Base-by-base conservation (phyloP, 2,113 vertebrate genomes). In the Periophthalmus modestus region DNA sequence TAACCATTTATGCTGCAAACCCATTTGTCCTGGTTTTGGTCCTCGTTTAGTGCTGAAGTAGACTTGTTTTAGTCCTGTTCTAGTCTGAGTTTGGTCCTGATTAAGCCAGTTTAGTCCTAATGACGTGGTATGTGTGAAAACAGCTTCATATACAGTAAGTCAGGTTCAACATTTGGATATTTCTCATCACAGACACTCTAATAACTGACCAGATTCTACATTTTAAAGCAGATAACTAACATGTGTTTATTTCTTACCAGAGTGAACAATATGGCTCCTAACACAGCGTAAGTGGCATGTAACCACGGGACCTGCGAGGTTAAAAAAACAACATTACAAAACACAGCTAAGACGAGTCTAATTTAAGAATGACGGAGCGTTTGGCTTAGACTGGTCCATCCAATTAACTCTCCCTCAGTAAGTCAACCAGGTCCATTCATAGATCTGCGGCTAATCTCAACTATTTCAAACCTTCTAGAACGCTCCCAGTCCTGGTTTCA, bases 231-330 rank as follows among this genome's bases (percentile, higher is more conserved):
- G 39, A 43, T 43, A 43, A 50, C 1, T 33, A n/a, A 66, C 34
- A 34, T 62, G n/a, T 63, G 0, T 14, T 14, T 23, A 11, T 39
- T 80, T 88, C 95, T 96, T 80, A 99, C 97, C 96, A 99, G 83
- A 0, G 97, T 98, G 63, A 98, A 99, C 67, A 96, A 90, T 1
- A 96, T 88, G 19, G 97, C 96, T 78, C 97, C 97, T 0, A 94
- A 75, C 19, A 93, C 92, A 1, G 95, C 95, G 0, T 98, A 98
- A 71, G 95, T 74, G 0, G 93, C 95, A 0, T 99, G 97, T 67
- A 98, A 92, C 97, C 96, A 98, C 0, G 96, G 96, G 7, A 99
- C 94, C 97, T 99, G 78, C 19, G 0, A 12, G 5, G 69, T 28
- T 0, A 61, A 75, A 18, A 54, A 19, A 67, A 50, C 52, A 58